phyloP scores from a whole-genome alignment of 37 sponge, comb jelly and placozoan species.

The Haliclona indistincta region DNA sequence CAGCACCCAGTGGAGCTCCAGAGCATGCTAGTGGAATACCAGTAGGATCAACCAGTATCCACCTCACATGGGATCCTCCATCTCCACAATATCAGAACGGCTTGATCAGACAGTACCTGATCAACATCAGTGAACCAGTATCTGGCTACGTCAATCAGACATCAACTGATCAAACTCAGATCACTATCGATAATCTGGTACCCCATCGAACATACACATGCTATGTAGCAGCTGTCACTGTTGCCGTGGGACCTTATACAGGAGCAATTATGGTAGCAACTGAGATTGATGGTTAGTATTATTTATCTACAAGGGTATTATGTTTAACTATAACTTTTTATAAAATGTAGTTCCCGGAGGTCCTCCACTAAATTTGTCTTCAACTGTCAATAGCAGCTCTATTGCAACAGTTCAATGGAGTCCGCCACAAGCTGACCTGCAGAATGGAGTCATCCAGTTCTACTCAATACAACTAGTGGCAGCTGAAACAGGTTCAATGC shows the following conservation, averaged over 20 bases:
- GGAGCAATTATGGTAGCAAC: neutral
- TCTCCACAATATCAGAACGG: slow-evolving; percentile 18
- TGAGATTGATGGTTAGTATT: slow-evolving; percentile 28
- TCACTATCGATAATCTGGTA: neutral
- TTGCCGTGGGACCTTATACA: slow-evolving; percentile 7
- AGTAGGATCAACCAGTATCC: neutral
- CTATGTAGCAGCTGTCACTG: slow-evolving; percentile 39
- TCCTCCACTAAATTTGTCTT: slow-evolving; percentile 10
- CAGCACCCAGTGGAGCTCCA: slow-evolving; percentile 27
- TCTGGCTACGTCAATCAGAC: neutral
- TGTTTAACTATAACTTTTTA: no score
- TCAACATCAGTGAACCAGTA: neutral
- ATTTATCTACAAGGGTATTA: no score
- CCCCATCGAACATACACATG: slow-evolving; percentile 4
- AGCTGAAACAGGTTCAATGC: neutral
- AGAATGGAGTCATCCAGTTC: slow-evolving; percentile 21
- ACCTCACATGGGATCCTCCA: slow-evolving; percentile 24
- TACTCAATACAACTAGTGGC: neutral
- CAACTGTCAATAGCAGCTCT: neutral
- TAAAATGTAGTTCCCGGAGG: slow-evolving; percentile 43
- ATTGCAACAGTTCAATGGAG: slow-evolving; percentile 2
- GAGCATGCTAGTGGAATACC: slow-evolving; percentile 7
- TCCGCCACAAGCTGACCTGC: slow-evolving; percentile 6
- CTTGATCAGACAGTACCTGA: neutral
- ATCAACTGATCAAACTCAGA: neutral